Evolutionary conservation across 2,797 vertebrate genomes (phyloP).

Genomic region (Pterois miles): DNA sequence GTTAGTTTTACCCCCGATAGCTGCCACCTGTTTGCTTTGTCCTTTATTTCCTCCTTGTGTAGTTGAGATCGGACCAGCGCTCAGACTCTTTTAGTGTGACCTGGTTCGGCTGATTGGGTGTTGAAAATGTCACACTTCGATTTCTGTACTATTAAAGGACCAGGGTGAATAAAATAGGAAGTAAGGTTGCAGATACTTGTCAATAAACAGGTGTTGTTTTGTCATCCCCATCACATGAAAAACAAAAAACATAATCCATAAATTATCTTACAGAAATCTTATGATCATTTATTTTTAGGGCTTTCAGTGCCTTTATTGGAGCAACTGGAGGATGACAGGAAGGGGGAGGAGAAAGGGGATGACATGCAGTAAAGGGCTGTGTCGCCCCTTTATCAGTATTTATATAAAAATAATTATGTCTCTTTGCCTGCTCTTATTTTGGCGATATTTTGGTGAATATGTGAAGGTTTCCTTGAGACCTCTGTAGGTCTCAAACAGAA

Average conservation of each 20-base stretch:
- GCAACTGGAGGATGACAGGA: no score
- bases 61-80: not conserved
- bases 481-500: not conserved
- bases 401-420: not conserved
- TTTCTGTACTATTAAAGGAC: not conserved
- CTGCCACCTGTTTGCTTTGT: conserved; percentile 10
- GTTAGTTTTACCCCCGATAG: not conserved
- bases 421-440: not conserved
- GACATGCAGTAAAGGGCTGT: no score
- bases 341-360: no score
- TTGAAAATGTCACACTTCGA: not conserved
- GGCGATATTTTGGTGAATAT: not conserved
- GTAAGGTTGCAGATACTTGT: not conserved
- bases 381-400: no score
- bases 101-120: not conserved
- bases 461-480: not conserved
- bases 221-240: not conserved
- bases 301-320: no score
- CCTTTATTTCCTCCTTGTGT: not conserved
- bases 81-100: not conserved
- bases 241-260: not conserved
- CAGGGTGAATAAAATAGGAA: not conserved
- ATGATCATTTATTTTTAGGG: no score
- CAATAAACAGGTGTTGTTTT: not conserved
- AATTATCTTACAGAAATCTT: not conserved